phyloP scores from a whole-genome alignment of 2,113 vertebrate species.

The Epinephelus lanceolatus region DNA sequence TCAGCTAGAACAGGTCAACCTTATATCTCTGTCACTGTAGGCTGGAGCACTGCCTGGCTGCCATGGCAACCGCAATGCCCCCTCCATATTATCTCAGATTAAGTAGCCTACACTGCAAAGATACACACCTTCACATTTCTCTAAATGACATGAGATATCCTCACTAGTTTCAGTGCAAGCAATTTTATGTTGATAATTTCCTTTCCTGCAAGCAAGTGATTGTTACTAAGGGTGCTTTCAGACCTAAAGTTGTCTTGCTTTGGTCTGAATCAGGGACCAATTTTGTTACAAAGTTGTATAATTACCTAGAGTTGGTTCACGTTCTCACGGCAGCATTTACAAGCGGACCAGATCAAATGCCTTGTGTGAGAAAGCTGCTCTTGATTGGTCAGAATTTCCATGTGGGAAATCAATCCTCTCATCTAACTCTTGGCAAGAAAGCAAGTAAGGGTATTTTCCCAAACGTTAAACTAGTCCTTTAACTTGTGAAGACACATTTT shows the following conservation, averaged over 20 bases:
- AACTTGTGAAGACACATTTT: constrained; percentile 12
- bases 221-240: not conserved
- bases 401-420: not conserved
- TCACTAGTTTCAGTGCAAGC: not conserved
- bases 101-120: not conserved
- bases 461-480: not conserved
- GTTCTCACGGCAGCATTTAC: too few relatives aligned
- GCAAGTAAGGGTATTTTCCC: not conserved
- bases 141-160: not conserved
- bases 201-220: not conserved
- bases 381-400: too few relatives aligned
- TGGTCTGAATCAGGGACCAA: too few relatives aligned
- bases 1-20: constrained; percentile 60
- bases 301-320: too few relatives aligned
- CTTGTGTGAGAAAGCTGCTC: too few relatives aligned
- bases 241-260: too few relatives aligned
- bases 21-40: constrained; percentile 67
- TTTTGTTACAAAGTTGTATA: too few relatives aligned
- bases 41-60: constrained; percentile 33
- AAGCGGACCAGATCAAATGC: too few relatives aligned
- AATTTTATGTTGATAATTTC: not conserved
- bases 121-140: not conserved
- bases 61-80: constrained; percentile 50
- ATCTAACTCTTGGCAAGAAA: not conserved
- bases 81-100: constrained; percentile 31